Percentiles rank a stretch among this genome's conserved stretches.
phyloP scores from a whole-genome alignment of 1,140 invertebrate genomes.

The Daktulosphaira vitifoliae region DNA sequence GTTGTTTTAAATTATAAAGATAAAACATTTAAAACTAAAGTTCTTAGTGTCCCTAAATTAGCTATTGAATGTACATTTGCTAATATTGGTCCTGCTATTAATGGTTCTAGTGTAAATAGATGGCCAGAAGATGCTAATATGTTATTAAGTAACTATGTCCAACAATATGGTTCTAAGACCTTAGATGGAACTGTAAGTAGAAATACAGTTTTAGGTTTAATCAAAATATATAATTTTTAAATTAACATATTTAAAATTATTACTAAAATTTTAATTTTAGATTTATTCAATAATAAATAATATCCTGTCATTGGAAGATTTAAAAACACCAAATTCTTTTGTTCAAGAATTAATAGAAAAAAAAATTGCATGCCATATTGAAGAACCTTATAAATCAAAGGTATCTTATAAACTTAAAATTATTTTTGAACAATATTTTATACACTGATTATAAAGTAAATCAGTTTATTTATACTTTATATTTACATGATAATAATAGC shows the following conservation, averaged over 20 bases:
- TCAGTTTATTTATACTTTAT: too few relatives aligned
- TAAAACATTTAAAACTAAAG: slow-evolving; percentile 8
- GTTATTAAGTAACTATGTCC: slow-evolving; percentile 45
- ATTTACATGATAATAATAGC: too few relatives aligned
- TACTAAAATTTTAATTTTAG: slow-evolving; percentile 45
- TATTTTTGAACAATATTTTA: too few relatives aligned
- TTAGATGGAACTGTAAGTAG: slow-evolving; percentile 44
- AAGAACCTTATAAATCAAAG: slow-evolving; percentile 68
- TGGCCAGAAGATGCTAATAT: slow-evolving; percentile 53
- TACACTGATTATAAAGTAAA: too few relatives aligned
- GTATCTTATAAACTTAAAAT: slow-evolving; percentile 43
- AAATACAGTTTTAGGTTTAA: neutral
- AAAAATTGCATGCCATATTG: slow-evolving; percentile 45
- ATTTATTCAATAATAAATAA: slow-evolving; percentile 71
- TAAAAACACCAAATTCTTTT: slow-evolving; percentile 32
- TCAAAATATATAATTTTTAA: too few relatives aligned
- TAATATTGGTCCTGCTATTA: slow-evolving; percentile 54
- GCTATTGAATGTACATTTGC: slow-evolving; percentile 63
- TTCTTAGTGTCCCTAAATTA: slow-evolving; percentile 45
- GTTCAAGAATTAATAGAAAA: too few relatives aligned
- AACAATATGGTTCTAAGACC: slow-evolving; percentile 40
- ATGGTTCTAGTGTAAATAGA: slow-evolving; percentile 47
- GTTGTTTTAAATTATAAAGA: slow-evolving; percentile 34
- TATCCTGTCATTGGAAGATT: slow-evolving; percentile 56
- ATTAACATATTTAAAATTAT: too few relatives aligned